Base-by-base conservation (phyloP, 2,113 vertebrate genomes). In the Ammospiza nelsoni region DNA sequence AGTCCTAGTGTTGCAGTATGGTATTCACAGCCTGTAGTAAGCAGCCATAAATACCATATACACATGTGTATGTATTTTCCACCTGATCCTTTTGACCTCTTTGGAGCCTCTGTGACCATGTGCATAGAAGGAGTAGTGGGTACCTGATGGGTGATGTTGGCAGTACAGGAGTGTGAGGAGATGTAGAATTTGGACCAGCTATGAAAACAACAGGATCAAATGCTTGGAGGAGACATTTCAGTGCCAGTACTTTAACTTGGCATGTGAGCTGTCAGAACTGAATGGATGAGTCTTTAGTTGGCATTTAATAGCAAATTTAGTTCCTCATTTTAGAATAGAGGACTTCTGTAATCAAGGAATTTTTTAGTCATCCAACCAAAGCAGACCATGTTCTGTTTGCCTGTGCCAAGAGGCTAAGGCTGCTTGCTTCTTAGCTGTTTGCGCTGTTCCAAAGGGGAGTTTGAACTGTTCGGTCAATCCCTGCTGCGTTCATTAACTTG, bases 401-500 rank as follows among this genome's bases (percentile, higher is more conserved):
- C 84, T 59, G 51, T 62, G 72, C 51, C 61, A 89, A 67, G 52
- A 86, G 72, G 39, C 59, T 86, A 33, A 76, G 58, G 24, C 76
- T 86, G 17, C 90, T 95, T 87, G 55, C 86, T 90, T 92, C 28
- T 4, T 13, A 84, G 46, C 41, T 84, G 6, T 89, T 90, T 12
- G 11, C 5, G 1, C 21, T 82, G 31, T 66, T 92, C 74, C 41
- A 76, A 65, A 89, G 61, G 41, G 65, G 67, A 91, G 44, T 92
- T 88, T 89, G 90, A 89, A 54, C 74, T 96, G 66, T 93, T 95
- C 90, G 93, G 76, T 94, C 75, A 82, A 25, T 89, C 74, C 84
- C 90, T 96, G 86, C 90, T 88, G 91, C 2, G 24, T 93, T 96
- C 83, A 95, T 97, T 97, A 96, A 97, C 91, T 93, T 90, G 65